Evolutionary conservation across 1,140 invertebrate species (phyloP), one percentile per base, ranked within the genome.

Genomic region (Notospermus geniculatus): DNA sequence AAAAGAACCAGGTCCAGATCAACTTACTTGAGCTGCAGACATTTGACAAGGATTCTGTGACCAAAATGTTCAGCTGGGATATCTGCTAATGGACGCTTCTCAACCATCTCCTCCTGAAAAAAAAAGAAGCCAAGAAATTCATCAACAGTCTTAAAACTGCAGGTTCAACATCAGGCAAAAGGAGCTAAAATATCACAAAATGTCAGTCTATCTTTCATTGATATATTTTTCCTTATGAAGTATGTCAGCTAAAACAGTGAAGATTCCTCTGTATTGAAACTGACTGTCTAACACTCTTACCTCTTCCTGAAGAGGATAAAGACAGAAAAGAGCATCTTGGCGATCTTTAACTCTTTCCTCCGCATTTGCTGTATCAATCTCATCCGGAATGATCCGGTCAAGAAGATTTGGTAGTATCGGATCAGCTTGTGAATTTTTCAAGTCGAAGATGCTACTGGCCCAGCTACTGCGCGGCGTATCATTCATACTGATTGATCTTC

Each of bases 401-500:
- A 97, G 84, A 45, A 96, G 80, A 68, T 89, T 88, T 0, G 91
- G 89, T 67, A 96, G 86, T 22, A 95, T 82, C 0, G 91, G 88
- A 84, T 97, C 94, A 56, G 92, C 92, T 54, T 91, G 77, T 0
- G 76, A 79, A 54, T 77, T 77, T 56, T 78, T 80, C 62, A 80
- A 63, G 85, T 77, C 91, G 73, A 90, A 87, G 78, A 83, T 80
- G 68, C 80, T 82, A 66, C 91, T 94, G 32, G 93, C 92, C 93
- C 92, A 95, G 32, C 91, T 94, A 29, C 92, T 92, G 50, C 93
- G 84, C 0, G 92, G 92, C 1, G 92, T 94, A 75, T 94, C 92
- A 58, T 87, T 88, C 77, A 88, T 88, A 62, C 83, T 75, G 22
- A 81, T 71, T 4, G 80, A 82, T 11, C 62, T 61, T 7, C 64